These are phyloP conservation scores for Anguilla marmorata DNA, from an alignment of 2,797 vertebrate species.

Conservation along the genomic window DNA sequence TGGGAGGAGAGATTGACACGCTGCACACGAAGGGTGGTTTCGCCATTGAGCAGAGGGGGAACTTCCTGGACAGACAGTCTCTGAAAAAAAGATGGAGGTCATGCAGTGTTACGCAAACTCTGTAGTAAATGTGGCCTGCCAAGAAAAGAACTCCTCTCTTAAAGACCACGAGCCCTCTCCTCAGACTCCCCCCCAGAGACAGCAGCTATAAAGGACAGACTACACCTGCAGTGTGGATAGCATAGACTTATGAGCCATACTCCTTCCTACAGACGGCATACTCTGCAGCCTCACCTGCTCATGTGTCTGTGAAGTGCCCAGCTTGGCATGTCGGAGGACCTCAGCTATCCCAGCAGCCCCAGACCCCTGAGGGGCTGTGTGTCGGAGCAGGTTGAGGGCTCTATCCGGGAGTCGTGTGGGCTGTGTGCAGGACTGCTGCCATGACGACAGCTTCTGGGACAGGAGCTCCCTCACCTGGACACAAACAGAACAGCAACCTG, in stretches of 20 bases:
- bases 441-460: slow-evolving; percentile 77
- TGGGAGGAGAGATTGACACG: slow-evolving; percentile 57
- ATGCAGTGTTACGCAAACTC: background rate
- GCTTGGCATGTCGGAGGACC: slow-evolving; percentile 72
- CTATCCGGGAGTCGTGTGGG: slow-evolving; percentile 80
- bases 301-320: slow-evolving; percentile 61
- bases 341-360: slow-evolving; percentile 74
- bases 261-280: background rate
- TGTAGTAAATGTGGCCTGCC: background rate
- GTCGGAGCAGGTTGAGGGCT: slow-evolving; percentile 78
- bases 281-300: slow-evolving; percentile 62
- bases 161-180: background rate
- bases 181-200: background rate
- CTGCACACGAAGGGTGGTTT: slow-evolving; percentile 65
- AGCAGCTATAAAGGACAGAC: background rate
- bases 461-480: slow-evolving; percentile 80
- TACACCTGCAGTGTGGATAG: background rate
- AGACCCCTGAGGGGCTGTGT: slow-evolving; percentile 73
- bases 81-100: slow-evolving; percentile 54
- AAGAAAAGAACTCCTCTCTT: background rate
- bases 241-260: background rate
- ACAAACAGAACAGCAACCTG: background rate
- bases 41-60: slow-evolving; percentile 77
- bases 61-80: slow-evolving; percentile 80
- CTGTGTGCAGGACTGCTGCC: slow-evolving; percentile 81